Conservation (phyloP, 2,888 invertebrate genomes). For the Theristus sp. region DNA sequence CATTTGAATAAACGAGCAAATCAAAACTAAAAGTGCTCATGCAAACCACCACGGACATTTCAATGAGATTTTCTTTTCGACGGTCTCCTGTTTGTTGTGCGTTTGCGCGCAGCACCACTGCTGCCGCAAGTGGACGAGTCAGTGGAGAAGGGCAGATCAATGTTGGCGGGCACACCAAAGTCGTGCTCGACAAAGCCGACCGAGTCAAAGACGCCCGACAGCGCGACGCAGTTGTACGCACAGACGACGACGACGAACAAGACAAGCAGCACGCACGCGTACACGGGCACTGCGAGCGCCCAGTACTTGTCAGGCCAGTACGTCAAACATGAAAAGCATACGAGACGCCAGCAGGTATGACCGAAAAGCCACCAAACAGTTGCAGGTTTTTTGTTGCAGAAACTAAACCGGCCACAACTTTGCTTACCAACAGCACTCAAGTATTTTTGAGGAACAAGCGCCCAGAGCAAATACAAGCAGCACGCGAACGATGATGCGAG, state of each 20-base stretch:
- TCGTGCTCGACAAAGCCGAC: slow-evolving; percentile 7
- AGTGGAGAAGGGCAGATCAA: not conserved
- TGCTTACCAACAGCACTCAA: slow-evolving; percentile 46
- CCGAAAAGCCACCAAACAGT: too few relatives aligned
- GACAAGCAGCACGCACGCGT: slow-evolving; percentile 50
- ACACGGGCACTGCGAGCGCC: slow-evolving; percentile 66
- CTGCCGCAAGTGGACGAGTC: too few relatives aligned
- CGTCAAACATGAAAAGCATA: slow-evolving; percentile 43
- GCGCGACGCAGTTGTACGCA: not conserved
- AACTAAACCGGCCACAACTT: too few relatives aligned
- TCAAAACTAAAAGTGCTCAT: too few relatives aligned
- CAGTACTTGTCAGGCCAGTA: slow-evolving; percentile 68
- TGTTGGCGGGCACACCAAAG: slow-evolving; percentile 3
- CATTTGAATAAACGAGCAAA: not conserved
- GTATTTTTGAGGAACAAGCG: slow-evolving; percentile 51
- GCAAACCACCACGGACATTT: too few relatives aligned
- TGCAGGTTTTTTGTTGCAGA: too few relatives aligned
- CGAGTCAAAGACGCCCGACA: slow-evolving; percentile 2
- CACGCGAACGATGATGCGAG: slow-evolving; percentile 15
- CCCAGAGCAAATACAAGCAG: slow-evolving; percentile 58
- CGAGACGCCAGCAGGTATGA: too few relatives aligned
- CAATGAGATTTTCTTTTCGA: too few relatives aligned
- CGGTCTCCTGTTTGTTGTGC: too few relatives aligned
- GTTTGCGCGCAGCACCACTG: too few relatives aligned
- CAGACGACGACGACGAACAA: not conserved